Conservation (phyloP, 2,797 vertebrate genomes). For the Echeneis naucrates region DNA sequence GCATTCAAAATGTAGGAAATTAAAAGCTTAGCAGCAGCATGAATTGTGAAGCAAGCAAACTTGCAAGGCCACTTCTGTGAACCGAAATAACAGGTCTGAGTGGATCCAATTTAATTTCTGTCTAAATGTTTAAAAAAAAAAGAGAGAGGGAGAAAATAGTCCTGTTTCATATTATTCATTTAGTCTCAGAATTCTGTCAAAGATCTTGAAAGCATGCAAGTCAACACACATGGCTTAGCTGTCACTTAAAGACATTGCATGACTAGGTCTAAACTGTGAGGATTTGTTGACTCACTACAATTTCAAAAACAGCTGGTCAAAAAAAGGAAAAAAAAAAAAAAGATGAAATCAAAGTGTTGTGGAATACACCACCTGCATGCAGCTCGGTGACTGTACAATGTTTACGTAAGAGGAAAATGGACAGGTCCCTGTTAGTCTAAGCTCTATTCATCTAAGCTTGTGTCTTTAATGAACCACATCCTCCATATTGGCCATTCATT, state of each 20-base stretch:
- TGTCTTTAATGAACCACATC: conserved; percentile 88
- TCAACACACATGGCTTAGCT: conserved; percentile 36
- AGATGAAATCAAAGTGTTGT: conserved; percentile 34
- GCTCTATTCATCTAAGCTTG: conserved; percentile 82
- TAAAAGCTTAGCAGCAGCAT: background rate
- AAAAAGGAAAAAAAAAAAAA: background rate
- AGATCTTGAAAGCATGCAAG: conserved; percentile 1
- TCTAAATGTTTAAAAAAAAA: background rate
- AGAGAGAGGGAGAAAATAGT: too few species aligned
- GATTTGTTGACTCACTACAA: conserved; percentile 49
- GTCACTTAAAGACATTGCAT: conserved; percentile 21
- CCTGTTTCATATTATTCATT: conserved; percentile 3
- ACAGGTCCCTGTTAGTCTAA: conserved; percentile 78
- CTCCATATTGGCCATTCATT: conserved; percentile 84
- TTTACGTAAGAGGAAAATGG: conserved; percentile 67
- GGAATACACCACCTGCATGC: conserved; percentile 65
- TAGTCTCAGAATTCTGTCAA: conserved; percentile 6
- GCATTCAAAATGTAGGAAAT: conserved; percentile 6
- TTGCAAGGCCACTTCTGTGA: conserved; percentile 5
- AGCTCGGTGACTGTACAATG: conserved; percentile 56
- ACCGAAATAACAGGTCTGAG: conserved; percentile 18
- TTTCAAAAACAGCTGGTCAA: conserved; percentile 32
- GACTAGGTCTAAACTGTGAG: background rate
- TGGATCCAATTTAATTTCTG: conserved; percentile 8
- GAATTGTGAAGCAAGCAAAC: background rate